Base-by-base conservation (phyloP, 1,140 invertebrate genomes). In the Diabrotica undecimpunctata region DNA sequence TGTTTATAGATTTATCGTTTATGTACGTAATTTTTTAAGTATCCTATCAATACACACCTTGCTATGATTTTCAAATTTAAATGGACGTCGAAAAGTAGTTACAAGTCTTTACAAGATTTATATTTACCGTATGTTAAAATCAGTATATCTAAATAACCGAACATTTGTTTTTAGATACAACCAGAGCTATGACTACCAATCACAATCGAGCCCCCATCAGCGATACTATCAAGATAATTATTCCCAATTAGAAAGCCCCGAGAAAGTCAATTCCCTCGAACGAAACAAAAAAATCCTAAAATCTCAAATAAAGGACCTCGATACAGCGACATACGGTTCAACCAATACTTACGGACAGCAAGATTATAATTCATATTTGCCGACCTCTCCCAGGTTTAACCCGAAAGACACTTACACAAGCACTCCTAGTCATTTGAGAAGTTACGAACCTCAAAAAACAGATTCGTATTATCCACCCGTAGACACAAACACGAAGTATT, bases 191-290 rank as follows among this genome's bases (percentile, higher is more conserved):
- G 70, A 71, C 54, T 67, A 57, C 14, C 66, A 72, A 41, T 67
- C 62, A 7, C 64, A 66, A 14, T 66, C 65, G 14, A 66, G 46
- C 46, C 54, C 59, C 51, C 66, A 59, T 56, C 63, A 66, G 53
- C 64, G 68, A 36, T 64, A 69, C 25, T 75, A 75, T 54, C 70
- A 73, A 39, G 70, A 77, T 52, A 71, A 67, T 50, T 77, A 76
- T 62, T 74, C 69, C 66, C 75, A 76, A 51, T 68, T 77, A 66
- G 71, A 73, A 64, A 77, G 76, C 62, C 75, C 76, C 10, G 75
- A 77, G 54, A 77, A 76, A 71, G 74, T 76, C 7, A 74, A 67
- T 57, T 75, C 75, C 2, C 57, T 77, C 50, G 76, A 77, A 61
- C 74, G 73, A 36, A 73, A 72, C 14, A 72, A 70, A 60, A 74